Base-by-base conservation (phyloP, 2,888 invertebrate genomes). In the Tillus elongatus region DNA sequence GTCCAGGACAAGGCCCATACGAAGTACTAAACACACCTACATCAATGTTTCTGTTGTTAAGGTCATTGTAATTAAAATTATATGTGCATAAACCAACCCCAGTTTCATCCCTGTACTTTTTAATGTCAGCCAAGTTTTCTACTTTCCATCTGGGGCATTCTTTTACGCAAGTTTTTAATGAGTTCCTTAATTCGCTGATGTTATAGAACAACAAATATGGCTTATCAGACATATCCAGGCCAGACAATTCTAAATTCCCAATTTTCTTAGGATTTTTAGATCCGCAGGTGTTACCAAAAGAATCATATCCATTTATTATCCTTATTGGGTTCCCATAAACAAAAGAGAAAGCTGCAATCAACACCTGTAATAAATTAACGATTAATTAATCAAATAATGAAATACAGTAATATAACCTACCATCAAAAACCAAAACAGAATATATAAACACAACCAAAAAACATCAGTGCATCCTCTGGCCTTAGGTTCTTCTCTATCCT, bases 201-300 rank as follows among this genome's bases (percentile, higher is more conserved):
- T 92, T 83, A 69, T 91, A 78, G 61, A 87, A 92, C 52, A 93
- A 82, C 28, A 95, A 68, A 58, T 77, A 76, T 50, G 80, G 82
- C 56, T 82, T 84, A 46, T 86, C 77, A 14, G 75, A 71, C 27
- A 87, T 88, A 58, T 85, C 83, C 52, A 80, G 72, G 8, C 92
- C 93, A 13, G 91, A 85, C 32, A 84, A 62, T 2, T 82, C 77
- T 55, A 82, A 73, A 46, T 79, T 75, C 4, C 77, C 77, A 42
- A 86, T 75, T 47, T 76, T 77, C 49, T 79, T 79, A 63, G 92
- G 93, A 46, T 68, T 70, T 52, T 78, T 77, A 13, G 84, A 79
- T 10, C 93, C 93, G 64, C 95, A 96, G 16, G 90, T 90, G 61
- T 95, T 93, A 4, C 92, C 92, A 69, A 89, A 93, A 37, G 89